phyloP scores from a whole-genome alignment of 2,888 invertebrate species.

The Oscheius sp. region DNA sequence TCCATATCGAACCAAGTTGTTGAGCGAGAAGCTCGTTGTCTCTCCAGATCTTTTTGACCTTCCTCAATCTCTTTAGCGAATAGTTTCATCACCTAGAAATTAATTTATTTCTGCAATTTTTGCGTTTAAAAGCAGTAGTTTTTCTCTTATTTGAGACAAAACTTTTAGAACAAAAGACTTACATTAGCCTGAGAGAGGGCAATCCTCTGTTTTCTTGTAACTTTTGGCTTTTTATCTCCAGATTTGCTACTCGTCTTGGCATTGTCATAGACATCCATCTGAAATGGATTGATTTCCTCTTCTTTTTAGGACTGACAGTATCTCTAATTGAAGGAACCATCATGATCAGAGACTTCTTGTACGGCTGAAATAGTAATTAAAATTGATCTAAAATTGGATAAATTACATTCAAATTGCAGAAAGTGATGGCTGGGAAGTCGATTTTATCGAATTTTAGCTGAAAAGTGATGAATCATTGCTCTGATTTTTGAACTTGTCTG shows the following conservation, averaged over 20 bases:
- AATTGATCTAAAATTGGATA: no score
- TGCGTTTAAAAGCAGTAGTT: no score
- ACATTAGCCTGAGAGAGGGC: constrained; percentile 26
- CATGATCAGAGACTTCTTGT: constrained; percentile 54
- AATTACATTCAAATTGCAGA: constrained; percentile 60
- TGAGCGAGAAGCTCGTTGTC: constrained; percentile 9
- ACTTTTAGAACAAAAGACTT: background rate
- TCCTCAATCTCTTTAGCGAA: constrained; percentile 56
- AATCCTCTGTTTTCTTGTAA: constrained; percentile 47
- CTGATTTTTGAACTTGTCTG: background rate
- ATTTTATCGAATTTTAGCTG: constrained; percentile 62
- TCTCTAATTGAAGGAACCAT: constrained; percentile 60
- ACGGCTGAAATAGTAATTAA: no score
- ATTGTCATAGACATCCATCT: constrained; percentile 64
- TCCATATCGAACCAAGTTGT: background rate
- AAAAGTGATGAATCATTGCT: constrained; percentile 21
- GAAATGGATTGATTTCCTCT: no score
- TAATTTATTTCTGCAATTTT: background rate
- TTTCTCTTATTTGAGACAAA: background rate
- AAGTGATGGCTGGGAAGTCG: constrained; percentile 60
- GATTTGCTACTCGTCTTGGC: constrained; percentile 55
- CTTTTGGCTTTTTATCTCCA: constrained; percentile 49
- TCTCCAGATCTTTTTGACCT: constrained; percentile 41
- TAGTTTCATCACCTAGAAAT: constrained; percentile 38
- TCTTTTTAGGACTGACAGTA: constrained; percentile 47